A percentile compares a stretch with the other conserved stretches of the same genome.
phyloP scores from a whole-genome alignment of 2,888 invertebrate species.

The Steinernema hermaphroditum region DNA sequence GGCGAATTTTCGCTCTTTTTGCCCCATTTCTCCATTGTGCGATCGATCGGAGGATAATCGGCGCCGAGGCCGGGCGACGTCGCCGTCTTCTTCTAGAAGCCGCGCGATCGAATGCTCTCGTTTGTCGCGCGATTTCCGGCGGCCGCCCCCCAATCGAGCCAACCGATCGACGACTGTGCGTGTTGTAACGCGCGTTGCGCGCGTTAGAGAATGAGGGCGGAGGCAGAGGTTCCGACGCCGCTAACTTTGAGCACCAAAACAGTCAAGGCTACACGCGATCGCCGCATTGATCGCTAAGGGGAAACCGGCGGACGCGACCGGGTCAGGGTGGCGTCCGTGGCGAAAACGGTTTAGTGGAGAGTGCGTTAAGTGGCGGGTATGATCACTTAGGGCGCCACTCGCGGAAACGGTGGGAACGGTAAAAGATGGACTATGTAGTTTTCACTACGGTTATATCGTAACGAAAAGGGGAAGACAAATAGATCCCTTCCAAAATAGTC shows the following conservation, averaged over 20 bases:
- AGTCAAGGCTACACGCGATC: slow-evolving; percentile 11
- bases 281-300: background rate
- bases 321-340: slow-evolving; percentile 26
- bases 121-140: slow-evolving; percentile 23
- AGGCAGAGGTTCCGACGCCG: background rate
- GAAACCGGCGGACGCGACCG: slow-evolving; percentile 21
- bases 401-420: too few relatives aligned
- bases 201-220: slow-evolving; percentile 19
- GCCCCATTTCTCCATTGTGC: background rate
- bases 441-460: too few relatives aligned
- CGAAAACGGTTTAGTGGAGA: background rate
- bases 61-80: background rate
- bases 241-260: slow-evolving; percentile 15
- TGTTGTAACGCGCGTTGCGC: slow-evolving; percentile 1
- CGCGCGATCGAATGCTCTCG: slow-evolving; percentile 2
- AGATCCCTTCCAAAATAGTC: too few relatives aligned
- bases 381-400: too few relatives aligned
- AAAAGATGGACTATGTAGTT: too few relatives aligned
- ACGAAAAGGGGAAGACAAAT: too few relatives aligned
- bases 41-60: background rate
- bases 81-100: background rate
- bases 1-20: too few relatives aligned
- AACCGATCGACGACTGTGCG: background rate
- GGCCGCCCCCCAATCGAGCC: background rate
- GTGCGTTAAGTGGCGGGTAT: background rate